Percentiles rank a stretch among this genome's conserved stretches.
phyloP scores from a whole-genome alignment of 2,888 invertebrate species.

The Drosophila mimetica region DNA sequence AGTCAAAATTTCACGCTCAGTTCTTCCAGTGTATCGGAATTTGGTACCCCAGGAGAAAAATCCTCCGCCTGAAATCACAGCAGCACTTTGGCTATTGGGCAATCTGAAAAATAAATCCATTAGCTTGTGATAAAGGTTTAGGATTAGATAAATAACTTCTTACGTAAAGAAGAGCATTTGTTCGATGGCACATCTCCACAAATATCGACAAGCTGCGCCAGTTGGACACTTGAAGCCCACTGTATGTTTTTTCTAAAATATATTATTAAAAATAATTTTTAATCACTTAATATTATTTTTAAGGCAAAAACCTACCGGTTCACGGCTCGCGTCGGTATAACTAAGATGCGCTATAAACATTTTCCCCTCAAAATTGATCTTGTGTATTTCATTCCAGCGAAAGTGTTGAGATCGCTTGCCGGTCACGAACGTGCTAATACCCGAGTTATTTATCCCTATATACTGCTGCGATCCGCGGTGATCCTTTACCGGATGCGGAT shows the following conservation, averaged over 20 bases:
- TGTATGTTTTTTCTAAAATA: conserved; percentile 93
- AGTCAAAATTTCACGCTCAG: conserved; percentile 95
- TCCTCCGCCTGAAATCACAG: conserved; percentile 94
- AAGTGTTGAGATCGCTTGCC: conserved; percentile 97
- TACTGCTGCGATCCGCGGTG: conserved; percentile 96
- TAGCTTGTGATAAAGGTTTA: neutral
- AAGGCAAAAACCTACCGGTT: conserved; percentile 76
- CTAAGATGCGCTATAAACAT: conserved; percentile 98
- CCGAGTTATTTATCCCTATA: conserved; percentile 97
- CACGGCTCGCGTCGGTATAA: conserved; percentile 92
- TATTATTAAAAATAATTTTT: neutral
- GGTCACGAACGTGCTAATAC: conserved; percentile 97
- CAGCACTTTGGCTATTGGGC: conserved; percentile 93
- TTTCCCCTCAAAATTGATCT: conserved; percentile 98
- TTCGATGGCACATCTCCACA: conserved; percentile 98
- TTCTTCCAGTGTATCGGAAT: conserved; percentile 96
- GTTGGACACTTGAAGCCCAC: conserved; percentile 98
- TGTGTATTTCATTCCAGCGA: conserved; percentile 97
- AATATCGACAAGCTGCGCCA: conserved; percentile 95
- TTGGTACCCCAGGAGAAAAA: conserved; percentile 97
- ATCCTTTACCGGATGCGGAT: conserved; percentile 99
- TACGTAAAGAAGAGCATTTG: conserved; percentile 99
- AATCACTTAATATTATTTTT: too few species aligned
- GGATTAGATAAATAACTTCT: conserved; percentile 79
- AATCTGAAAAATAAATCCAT: conserved; percentile 86